Conservation (phyloP, 1,140 invertebrate genomes). For the Procambarus clarkii region DNA sequence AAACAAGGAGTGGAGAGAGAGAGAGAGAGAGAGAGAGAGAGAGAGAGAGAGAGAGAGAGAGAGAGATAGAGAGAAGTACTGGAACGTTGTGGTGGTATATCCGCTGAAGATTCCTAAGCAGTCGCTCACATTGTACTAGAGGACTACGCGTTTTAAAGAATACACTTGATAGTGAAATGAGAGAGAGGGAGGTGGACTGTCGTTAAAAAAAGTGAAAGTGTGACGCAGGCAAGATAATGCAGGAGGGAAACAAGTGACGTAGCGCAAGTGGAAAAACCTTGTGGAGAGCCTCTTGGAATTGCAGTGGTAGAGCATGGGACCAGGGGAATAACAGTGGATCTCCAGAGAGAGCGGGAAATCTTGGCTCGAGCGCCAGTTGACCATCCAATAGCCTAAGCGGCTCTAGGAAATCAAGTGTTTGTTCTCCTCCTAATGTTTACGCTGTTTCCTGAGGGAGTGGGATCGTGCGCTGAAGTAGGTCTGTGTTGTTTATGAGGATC, state of each 20-base stretch:
- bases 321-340: neutral
- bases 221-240: too few species aligned
- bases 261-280: neutral
- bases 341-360: conserved; percentile 20
- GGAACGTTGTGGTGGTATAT: neutral
- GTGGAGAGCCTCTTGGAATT: neutral
- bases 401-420: neutral
- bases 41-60: too few species aligned
- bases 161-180: too few species aligned
- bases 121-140: too few species aligned
- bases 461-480: neutral
- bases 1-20: neutral
- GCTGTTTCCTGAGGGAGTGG: too few species aligned
- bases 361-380: conserved; percentile 13
- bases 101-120: too few species aligned
- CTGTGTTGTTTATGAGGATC: too few species aligned
- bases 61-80: too few species aligned
- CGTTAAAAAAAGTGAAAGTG: neutral
- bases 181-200: too few species aligned
- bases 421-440: neutral
- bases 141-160: too few species aligned
- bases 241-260: conserved; percentile 7
- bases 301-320: neutral
- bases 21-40: too few species aligned
- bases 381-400: conserved; percentile 38